These are phyloP conservation scores for Papilio gigon DNA, from an alignment of 2,888 invertebrate species.

Conservation along the genomic window DNA sequence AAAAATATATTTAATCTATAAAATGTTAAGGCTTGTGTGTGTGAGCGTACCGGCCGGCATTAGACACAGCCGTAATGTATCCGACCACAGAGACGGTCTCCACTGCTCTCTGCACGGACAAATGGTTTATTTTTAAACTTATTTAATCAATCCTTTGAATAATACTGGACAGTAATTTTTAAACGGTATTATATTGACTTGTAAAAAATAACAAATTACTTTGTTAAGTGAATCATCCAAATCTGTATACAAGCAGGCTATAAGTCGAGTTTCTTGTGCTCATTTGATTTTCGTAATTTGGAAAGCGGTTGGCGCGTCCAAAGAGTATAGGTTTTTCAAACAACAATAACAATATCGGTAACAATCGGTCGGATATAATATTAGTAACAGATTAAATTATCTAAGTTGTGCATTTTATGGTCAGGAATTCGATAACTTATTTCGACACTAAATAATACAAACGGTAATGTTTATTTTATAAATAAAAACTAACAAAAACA, in stretches of 20 bases:
- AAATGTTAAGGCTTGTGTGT: slow-evolving; percentile 35
- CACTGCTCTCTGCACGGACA: slow-evolving; percentile 28
- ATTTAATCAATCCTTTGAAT: slow-evolving; percentile 29
- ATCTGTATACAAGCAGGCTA: too few relatives aligned
- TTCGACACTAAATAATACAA: background rate
- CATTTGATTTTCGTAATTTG: too few relatives aligned
- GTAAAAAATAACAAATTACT: too few relatives aligned
- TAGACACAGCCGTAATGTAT: slow-evolving; percentile 57
- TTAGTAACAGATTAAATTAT: background rate
- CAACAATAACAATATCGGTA: background rate
- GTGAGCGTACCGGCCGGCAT: slow-evolving; percentile 55
- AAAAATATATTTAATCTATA: background rate
- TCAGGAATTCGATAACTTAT: background rate
- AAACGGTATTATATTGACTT: too few relatives aligned
- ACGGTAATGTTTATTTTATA: background rate
- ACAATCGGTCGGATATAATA: background rate
- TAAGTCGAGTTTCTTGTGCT: too few relatives aligned
- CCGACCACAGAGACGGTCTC: slow-evolving; percentile 44
- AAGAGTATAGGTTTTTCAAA: too few relatives aligned
- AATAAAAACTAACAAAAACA: background rate
- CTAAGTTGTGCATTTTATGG: background rate
- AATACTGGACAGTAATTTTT: background rate
- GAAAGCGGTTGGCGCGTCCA: too few relatives aligned
- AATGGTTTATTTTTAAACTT: slow-evolving; percentile 17
- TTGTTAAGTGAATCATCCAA: too few relatives aligned